These are phyloP conservation scores for Mercenaria mercenaria DNA, from an alignment of 1,140 invertebrate species.

Conservation along the genomic window DNA sequence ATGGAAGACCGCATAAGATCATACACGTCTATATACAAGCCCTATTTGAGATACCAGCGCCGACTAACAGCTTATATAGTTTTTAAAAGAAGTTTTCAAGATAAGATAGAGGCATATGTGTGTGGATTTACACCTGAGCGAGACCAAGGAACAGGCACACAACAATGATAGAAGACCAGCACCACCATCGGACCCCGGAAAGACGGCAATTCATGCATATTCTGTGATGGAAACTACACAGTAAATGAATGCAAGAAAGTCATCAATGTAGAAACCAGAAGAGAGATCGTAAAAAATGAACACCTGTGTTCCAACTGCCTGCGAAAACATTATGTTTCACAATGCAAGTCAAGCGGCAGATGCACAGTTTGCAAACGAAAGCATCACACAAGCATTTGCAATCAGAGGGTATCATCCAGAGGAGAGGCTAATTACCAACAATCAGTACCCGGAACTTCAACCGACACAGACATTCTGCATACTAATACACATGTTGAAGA, in stretches of 20 bases:
- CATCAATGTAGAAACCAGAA: neutral
- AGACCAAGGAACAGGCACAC: neutral
- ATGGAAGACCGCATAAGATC: slow-evolving; percentile 60
- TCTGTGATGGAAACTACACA: neutral
- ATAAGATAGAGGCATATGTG: slow-evolving; percentile 38
- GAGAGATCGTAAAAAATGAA: slow-evolving; percentile 14
- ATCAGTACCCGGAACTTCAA: no score
- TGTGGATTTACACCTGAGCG: neutral
- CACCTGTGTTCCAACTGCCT: slow-evolving; percentile 43
- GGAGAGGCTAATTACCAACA: no score
- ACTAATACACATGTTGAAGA: no score
- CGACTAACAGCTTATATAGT: neutral
- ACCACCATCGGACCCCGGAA: neutral
- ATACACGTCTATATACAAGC: slow-evolving; percentile 55
- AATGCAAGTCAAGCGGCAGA: slow-evolving; percentile 9
- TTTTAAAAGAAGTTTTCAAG: slow-evolving; percentile 51
- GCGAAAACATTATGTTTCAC: neutral
- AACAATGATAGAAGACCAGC: neutral
- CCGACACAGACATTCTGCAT: no score
- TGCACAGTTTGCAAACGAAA: no score
- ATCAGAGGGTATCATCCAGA: no score
- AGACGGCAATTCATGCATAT: neutral
- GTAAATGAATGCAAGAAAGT: neutral
- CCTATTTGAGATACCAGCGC: slow-evolving; percentile 43
- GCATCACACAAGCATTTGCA: no score